A percentile compares a stretch with the other conserved stretches of the same genome.
Conservation (phyloP, 2,797 vertebrate genomes). For the Hybognathus amarus region DNA sequence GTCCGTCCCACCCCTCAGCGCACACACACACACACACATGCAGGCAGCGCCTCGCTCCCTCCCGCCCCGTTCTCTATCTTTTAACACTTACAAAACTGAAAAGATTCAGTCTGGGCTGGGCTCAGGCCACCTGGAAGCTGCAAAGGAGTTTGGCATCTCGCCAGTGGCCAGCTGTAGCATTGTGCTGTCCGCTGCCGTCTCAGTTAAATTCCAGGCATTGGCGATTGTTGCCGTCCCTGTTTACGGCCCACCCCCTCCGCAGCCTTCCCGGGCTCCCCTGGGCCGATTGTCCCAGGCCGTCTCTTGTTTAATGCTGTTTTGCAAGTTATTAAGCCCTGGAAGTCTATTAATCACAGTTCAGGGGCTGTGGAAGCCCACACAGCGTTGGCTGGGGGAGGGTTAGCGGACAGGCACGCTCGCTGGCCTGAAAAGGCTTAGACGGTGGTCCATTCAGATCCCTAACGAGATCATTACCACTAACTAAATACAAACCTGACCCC, state of each 20-base stretch:
- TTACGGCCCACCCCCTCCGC: constrained; percentile 71
- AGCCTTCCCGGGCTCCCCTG: constrained; percentile 55
- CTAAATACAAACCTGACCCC: constrained; percentile 93
- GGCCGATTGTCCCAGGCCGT: constrained; percentile 85
- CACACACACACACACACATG: constrained; percentile 83
- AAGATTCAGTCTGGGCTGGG: constrained; percentile 78
- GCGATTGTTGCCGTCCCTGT: constrained; percentile 86
- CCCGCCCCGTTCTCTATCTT: constrained; percentile 77
- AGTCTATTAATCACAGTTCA: constrained; percentile 95
- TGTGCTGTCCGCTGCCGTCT: constrained; percentile 82
- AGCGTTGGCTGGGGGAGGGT: constrained; percentile 80
- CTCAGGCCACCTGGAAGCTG: constrained; percentile 89
- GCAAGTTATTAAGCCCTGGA: constrained; percentile 93
- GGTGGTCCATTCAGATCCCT: constrained; percentile 88
- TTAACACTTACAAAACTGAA: constrained; percentile 91
- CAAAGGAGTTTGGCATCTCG: constrained; percentile 84
- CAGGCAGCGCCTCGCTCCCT: constrained; percentile 64
- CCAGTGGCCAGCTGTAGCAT: constrained; percentile 94
- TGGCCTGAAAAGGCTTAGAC: constrained; percentile 88
- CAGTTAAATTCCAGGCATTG: constrained; percentile 85
- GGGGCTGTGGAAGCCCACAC: constrained; percentile 89
- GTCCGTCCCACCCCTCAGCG: constrained; percentile 65
- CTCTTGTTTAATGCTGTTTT: constrained; percentile 94
- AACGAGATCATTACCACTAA: constrained; percentile 91
- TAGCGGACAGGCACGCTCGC: constrained; percentile 85